Base-by-base conservation (phyloP, 1,140 invertebrate species). In the Sitodiplosis mosellana region DNA sequence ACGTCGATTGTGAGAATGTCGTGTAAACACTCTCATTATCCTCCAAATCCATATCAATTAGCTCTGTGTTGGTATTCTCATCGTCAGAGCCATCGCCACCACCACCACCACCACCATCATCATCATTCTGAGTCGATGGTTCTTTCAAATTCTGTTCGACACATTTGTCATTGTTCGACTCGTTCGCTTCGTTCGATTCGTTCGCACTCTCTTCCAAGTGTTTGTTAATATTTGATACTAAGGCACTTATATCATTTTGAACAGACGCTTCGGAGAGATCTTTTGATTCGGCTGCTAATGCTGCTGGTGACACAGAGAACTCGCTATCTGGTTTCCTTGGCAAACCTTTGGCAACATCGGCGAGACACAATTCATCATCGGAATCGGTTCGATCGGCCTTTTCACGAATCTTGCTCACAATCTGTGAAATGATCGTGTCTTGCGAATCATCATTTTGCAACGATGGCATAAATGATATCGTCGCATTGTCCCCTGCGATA, bases 31-130 rank as follows among this genome's bases (percentile, higher is more conserved):
- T 64, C 51, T 60, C 53, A 49, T 63, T 59, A 27, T 64, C 61
- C 19, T 64, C 61, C 15, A 64, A 45, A 45, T 64, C 61, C 61
- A 64, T 63, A 42, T 64, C 61, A 52, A 64, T 57, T 0, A 64
- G 51, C 49, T 64, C 61, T 0, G 61, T 64, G 44, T 64, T 64
- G 6, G 61, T 64, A 38, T 61, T 58, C 19, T 54, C 56, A 48
- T 61, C 59, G 21, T 57, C 58, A 27, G 53, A 55, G 6, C 53
- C 55, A 37, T 15, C 7, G 15, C 12, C 6, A 27, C 33, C 43
- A 2, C 4, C 43, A 11, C 33, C 22, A n/a, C 15, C 43, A 14
- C 19, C 41, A 43, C 3, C 8, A 43, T 43, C 7, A 8, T 34
- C 33, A 8, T 34, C 7, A 34, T 8, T 7, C 7, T 8, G 33